Evolutionary conservation across 2,888 invertebrate species (phyloP).

Genomic region (Mayetiola destructor): DNA sequence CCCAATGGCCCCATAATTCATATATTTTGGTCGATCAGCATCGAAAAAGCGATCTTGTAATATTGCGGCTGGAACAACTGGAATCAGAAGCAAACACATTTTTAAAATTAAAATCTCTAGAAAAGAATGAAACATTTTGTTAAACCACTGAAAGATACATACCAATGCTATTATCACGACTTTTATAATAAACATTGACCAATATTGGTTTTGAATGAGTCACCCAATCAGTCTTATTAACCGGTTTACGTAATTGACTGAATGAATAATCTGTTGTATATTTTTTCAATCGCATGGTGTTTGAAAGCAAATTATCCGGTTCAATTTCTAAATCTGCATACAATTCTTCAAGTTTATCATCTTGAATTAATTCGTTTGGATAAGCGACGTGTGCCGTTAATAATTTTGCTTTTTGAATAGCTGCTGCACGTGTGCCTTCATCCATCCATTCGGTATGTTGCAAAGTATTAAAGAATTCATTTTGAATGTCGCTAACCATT

Average conservation of each 20-base stretch:
- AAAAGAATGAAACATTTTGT: too few relatives aligned
- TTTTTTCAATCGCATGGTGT: slow-evolving; percentile 36
- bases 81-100: slow-evolving; percentile 6
- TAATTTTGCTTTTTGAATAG: slow-evolving; percentile 51
- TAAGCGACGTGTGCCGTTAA: slow-evolving; percentile 77
- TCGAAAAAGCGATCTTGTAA: slow-evolving; percentile 85
- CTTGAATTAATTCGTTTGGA: slow-evolving; percentile 66
- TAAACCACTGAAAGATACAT: slow-evolving; percentile 27
- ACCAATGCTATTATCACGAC: slow-evolving; percentile 42
- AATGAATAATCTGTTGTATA: slow-evolving; percentile 39
- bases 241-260: slow-evolving; percentile 36
- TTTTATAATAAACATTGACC: slow-evolving; percentile 43
- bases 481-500: slow-evolving; percentile 42
- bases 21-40: slow-evolving; percentile 73
- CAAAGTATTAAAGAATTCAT: slow-evolving; percentile 61
- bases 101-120: neutral
- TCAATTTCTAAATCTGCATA: slow-evolving; percentile 40
- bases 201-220: slow-evolving; percentile 37
- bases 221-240: slow-evolving; percentile 42
- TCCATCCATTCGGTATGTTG: slow-evolving; percentile 79
- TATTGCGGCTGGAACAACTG: slow-evolving; percentile 89
- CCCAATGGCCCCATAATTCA: slow-evolving; percentile 86
- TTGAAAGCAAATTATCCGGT: slow-evolving; percentile 35
- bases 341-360: slow-evolving; percentile 56
- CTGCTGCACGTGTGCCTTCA: slow-evolving; percentile 50